A percentile compares a stretch with the other conserved stretches of the same genome.
phyloP scores from a whole-genome alignment of 2,797 vertebrate genomes.

The Acanthopagrus latus region DNA sequence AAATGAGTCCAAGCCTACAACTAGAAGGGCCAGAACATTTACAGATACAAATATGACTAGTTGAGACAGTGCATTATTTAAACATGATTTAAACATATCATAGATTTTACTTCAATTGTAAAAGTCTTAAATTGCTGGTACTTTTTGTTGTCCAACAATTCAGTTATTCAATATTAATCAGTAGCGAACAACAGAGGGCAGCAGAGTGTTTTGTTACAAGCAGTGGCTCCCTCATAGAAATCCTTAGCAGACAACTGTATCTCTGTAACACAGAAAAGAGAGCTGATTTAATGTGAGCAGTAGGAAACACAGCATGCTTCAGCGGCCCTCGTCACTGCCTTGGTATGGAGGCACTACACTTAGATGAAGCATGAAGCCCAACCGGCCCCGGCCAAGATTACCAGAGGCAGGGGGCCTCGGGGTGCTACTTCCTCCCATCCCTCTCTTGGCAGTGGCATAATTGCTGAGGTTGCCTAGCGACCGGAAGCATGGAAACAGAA shows the following conservation, averaged over 20 bases:
- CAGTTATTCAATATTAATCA: not conserved
- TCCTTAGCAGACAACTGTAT: constrained; percentile 42
- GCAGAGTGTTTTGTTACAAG: constrained; percentile 67
- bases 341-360: constrained; percentile 59
- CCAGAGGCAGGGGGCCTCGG: constrained; percentile 71
- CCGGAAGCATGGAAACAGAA: constrained; percentile 85
- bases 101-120: not conserved
- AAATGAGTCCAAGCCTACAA: too few species aligned
- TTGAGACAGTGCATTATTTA: too few species aligned
- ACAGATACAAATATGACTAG: not conserved
- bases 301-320: constrained; percentile 60
- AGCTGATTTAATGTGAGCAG: constrained; percentile 68
- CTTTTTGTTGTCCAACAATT: not conserved
- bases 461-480: constrained; percentile 86
- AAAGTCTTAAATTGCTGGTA: not conserved
- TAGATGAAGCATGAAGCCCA: constrained; percentile 66
- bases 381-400: constrained; percentile 68
- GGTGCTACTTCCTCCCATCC: constrained; percentile 80
- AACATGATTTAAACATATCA: too few species aligned
- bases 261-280: constrained; percentile 43
- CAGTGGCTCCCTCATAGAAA: not conserved
- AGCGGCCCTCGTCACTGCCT: constrained; percentile 58
- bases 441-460: constrained; percentile 80
- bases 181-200: constrained; percentile 75
- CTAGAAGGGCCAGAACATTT: not conserved